Evolutionary conservation across 2,797 vertebrate genomes (phyloP).

Genomic region (Columba guinea): DNA sequence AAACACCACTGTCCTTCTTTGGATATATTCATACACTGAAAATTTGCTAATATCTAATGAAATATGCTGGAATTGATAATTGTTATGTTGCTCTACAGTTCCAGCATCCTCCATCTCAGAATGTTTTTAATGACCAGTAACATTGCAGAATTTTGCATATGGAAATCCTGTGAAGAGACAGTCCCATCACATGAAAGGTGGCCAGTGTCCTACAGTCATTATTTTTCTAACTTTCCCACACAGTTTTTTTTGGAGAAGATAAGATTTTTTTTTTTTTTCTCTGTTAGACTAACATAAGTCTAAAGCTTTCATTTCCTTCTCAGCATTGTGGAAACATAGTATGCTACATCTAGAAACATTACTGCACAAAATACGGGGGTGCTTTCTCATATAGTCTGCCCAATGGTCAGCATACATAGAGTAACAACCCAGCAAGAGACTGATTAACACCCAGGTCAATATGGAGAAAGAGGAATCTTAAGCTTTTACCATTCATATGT

Average conservation of each 20-base stretch:
- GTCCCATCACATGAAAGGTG: neutral
- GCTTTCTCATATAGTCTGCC: neutral
- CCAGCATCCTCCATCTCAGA: neutral
- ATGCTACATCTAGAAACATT: neutral
- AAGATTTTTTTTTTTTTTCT: too few species aligned
- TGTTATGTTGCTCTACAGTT: neutral
- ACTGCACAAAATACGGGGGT: neutral
- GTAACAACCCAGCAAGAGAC: neutral
- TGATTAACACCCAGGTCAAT: neutral
- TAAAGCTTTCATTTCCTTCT: neutral
- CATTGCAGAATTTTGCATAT: accelerated
- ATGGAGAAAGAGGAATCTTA: neutral
- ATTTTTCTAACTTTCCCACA: neutral
- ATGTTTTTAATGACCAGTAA: neutral
- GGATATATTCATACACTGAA: neutral
- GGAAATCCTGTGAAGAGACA: neutral
- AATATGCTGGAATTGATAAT: neutral
- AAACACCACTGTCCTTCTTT: neutral
- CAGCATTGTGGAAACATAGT: neutral
- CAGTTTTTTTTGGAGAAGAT: neutral
- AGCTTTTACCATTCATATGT: neutral
- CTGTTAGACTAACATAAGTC: neutral
- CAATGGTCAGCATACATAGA: neutral
- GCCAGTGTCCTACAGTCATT: neutral
- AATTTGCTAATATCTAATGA: neutral